Evolutionary conservation across 2,113 vertebrate species (phyloP).

Genomic region (Thunnus thynnus): DNA sequence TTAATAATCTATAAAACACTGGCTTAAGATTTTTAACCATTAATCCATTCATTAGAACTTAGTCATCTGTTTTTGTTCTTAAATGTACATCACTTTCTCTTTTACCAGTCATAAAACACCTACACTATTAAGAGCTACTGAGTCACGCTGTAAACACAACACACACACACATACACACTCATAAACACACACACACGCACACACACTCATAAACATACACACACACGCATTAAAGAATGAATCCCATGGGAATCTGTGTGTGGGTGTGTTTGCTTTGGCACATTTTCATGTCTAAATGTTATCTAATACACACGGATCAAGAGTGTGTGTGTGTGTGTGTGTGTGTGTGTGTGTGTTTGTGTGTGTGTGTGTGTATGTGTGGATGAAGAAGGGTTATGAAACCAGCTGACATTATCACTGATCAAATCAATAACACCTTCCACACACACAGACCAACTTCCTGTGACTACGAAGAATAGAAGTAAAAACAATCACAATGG

Average conservation of each 20-base stretch:
- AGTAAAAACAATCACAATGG: neutral
- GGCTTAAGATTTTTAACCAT: too few species aligned
- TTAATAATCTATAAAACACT: too few species aligned
- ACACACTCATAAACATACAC: neutral
- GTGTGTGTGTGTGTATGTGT: conserved; percentile 10
- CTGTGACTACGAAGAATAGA: neutral
- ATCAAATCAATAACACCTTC: neutral
- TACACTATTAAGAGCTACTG: neutral
- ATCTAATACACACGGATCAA: conserved; percentile 4
- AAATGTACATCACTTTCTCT: conserved; percentile 1
- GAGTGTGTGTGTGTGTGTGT: neutral
- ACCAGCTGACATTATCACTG: neutral
- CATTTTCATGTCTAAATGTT: conserved; percentile 1
- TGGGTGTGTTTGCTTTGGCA: conserved; percentile 51
- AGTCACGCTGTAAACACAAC: neutral
- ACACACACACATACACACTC: neutral
- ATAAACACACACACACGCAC: neutral
- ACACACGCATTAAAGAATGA: neutral
- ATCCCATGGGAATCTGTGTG: conserved; percentile 49
- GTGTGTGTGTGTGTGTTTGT: conserved; percentile 7
- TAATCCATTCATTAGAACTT: too few species aligned
- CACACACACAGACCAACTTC: neutral
- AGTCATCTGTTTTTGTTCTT: neutral
- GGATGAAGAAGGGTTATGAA: neutral
- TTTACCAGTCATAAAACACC: neutral